A percentile compares a stretch with the other conserved stretches of the same genome.
phyloP scores from a whole-genome alignment of 1,140 invertebrate species.

The Vollenhovia emeryi region DNA sequence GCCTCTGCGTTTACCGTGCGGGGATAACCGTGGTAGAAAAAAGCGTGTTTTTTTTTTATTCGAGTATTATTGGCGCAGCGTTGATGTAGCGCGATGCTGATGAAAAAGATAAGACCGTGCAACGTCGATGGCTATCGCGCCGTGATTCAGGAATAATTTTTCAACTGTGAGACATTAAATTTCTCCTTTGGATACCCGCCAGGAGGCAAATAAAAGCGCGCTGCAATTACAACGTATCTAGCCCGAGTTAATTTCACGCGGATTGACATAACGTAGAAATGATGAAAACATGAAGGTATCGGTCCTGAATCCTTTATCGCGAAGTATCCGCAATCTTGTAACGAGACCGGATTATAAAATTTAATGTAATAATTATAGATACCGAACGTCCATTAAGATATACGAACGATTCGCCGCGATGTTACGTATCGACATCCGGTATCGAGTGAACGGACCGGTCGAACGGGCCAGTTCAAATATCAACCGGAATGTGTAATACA shows the following conservation, averaged over 20 bases:
- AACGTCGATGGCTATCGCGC: not conserved
- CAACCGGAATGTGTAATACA: not conserved
- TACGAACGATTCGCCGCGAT: not conserved
- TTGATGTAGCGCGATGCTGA: not conserved
- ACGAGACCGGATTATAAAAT: not conserved
- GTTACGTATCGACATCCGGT: not conserved
- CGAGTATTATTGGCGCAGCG: too few species aligned
- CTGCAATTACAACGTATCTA: not conserved
- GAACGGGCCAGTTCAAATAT: not conserved
- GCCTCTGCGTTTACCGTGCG: not conserved
- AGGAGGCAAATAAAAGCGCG: not conserved
- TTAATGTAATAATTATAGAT: constrained; percentile 2
- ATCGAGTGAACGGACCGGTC: not conserved
- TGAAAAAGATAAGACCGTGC: not conserved
- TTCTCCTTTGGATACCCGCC: not conserved
- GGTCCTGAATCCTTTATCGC: not conserved
- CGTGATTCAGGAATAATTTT: not conserved
- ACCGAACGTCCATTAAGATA: not conserved
- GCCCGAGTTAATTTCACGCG: not conserved
- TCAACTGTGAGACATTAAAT: not conserved
- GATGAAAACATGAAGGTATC: not conserved
- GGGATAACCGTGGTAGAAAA: not conserved
- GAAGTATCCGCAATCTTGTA: not conserved
- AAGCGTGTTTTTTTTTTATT: not conserved
- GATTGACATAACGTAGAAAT: not conserved